Evolutionary conservation across 1,140 invertebrate species (phyloP), one percentile per base, ranked within the genome.

Genomic region (Lepidurus apus): DNA sequence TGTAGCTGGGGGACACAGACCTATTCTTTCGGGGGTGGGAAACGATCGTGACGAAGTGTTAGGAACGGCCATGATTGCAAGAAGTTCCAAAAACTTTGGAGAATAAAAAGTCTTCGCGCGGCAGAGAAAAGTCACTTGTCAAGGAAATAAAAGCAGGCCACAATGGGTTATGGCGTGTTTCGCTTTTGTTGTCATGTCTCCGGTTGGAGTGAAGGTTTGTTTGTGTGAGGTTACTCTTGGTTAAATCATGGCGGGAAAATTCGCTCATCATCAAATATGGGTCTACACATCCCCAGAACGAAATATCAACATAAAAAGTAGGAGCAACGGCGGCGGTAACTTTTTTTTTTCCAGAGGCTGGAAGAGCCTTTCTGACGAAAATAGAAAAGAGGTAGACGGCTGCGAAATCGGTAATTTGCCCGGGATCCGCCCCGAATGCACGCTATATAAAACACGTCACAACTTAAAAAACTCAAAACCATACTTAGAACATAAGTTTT

Each of bases 21-120:
- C 53, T 17, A 65, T 65, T 65, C 53, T 65, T 65, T 65, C 53
- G 53, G 21, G 53, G 53, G 53, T 65, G 53, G 53, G 53, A 65
- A 65, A 65, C 53, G 53, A 65, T 65, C 53, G 53, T 65, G 53
- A 65, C 53, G 53, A 65, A 65, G 53, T 65, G 53, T 65, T 65
- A 65, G 53, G 21, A 65, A 65, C 13, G 53, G 53, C 53, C 53
- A 65, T 65, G 53, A 65, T 65, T 65, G 53, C 53, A 65, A 65
- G 21, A 65, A 65, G 53, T 17, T 65, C 53, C 53, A 65, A 65
- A 65, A 65, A 34, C 34, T 34, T 34, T 34, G 34, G 4, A 34
- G 34, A 34, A 34, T 34, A 34, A n/a, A 17, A 65, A 65, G 53
- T 13, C 13, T n/a, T 21, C 2, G 17, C 13, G 53, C 17, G 17